phyloP scores from a whole-genome alignment of 37 sponge, comb jelly and placozoan species.

The Cliona cf. orientalis region DNA sequence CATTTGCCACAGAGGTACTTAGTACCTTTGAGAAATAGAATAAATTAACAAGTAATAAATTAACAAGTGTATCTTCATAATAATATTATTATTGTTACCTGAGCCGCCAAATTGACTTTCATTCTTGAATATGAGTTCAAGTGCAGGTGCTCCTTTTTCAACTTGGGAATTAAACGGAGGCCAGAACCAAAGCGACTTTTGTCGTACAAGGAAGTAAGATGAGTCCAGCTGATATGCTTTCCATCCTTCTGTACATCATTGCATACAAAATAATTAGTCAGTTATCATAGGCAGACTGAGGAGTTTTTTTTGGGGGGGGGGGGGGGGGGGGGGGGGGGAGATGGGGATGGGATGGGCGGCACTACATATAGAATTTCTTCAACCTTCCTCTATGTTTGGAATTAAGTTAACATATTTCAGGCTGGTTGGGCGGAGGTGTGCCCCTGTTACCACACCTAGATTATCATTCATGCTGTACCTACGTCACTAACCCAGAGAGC shows the following conservation, averaged over 20 bases:
- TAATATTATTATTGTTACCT: too few relatives aligned
- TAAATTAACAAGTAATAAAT: background rate
- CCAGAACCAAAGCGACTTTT: background rate
- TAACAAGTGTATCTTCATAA: too few relatives aligned
- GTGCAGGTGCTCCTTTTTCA: constrained; percentile 10
- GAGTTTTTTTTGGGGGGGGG: too few relatives aligned
- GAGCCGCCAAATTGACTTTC: constrained; percentile 18
- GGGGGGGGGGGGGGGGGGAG: too few relatives aligned
- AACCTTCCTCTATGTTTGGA: too few relatives aligned
- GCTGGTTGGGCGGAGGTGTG: too few relatives aligned
- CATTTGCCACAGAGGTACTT: constrained; percentile 20
- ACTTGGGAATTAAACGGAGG: constrained; percentile 6
- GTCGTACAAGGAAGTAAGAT: background rate
- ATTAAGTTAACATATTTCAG: too few relatives aligned
- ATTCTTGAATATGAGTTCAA: constrained; percentile 26
- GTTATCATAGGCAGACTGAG: background rate
- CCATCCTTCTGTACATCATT: constrained; percentile 30
- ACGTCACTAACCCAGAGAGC: constrained; percentile 3
- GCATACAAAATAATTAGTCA: background rate
- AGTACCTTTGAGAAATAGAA: constrained; percentile 6
- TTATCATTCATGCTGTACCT: background rate
- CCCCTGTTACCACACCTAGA: too few relatives aligned
- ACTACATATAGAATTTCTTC: too few relatives aligned
- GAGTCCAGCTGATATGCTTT: constrained; percentile 37
- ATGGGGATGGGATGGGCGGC: too few relatives aligned